Percentiles rank a stretch among this genome's conserved stretches.
Evolutionary conservation across 2,113 vertebrate species (phyloP).

Genomic region (Misgurnus anguillicaudatus): DNA sequence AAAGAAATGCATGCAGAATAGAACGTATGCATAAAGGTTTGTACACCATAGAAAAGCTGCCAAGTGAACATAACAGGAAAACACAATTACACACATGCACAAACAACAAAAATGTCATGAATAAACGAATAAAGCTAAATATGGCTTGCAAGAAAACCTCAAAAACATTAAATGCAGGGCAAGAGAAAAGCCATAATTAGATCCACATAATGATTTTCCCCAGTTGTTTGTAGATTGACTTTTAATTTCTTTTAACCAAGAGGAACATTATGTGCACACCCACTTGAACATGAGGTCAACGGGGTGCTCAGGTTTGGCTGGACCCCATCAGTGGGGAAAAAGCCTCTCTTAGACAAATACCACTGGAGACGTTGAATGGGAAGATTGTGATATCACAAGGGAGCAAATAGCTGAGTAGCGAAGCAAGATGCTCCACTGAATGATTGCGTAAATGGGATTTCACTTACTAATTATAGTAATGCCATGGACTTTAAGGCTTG

Average conservation of each 20-base stretch:
- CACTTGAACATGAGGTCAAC: slow-evolving; percentile 66
- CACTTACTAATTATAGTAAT: slow-evolving; percentile 73
- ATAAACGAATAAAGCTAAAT: slow-evolving; percentile 45
- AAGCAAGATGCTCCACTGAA: slow-evolving; percentile 57
- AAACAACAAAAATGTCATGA: slow-evolving; percentile 36
- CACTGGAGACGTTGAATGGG: slow-evolving; percentile 58
- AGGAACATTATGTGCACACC: slow-evolving; percentile 50
- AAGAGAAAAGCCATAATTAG: slow-evolving; percentile 59
- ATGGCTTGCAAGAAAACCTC: slow-evolving; percentile 44
- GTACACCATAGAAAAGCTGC: slow-evolving; percentile 24
- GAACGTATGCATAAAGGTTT: neutral
- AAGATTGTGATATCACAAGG: slow-evolving; percentile 56
- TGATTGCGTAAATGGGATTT: slow-evolving; percentile 60
- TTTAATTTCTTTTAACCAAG: slow-evolving; percentile 47
- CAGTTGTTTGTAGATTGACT: slow-evolving; percentile 25
- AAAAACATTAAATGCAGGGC: slow-evolving; percentile 53
- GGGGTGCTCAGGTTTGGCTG: slow-evolving; percentile 59
- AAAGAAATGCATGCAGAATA: neutral
- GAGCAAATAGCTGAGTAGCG: slow-evolving; percentile 43
- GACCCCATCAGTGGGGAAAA: slow-evolving; percentile 53
- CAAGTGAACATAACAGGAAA: slow-evolving; percentile 24
- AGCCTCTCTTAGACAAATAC: slow-evolving; percentile 53
- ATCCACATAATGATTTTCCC: slow-evolving; percentile 48
- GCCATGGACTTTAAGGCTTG: slow-evolving; percentile 65
- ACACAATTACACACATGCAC: neutral